Conservation (phyloP, 1,140 invertebrate species). For the Megathymus violae region DNA sequence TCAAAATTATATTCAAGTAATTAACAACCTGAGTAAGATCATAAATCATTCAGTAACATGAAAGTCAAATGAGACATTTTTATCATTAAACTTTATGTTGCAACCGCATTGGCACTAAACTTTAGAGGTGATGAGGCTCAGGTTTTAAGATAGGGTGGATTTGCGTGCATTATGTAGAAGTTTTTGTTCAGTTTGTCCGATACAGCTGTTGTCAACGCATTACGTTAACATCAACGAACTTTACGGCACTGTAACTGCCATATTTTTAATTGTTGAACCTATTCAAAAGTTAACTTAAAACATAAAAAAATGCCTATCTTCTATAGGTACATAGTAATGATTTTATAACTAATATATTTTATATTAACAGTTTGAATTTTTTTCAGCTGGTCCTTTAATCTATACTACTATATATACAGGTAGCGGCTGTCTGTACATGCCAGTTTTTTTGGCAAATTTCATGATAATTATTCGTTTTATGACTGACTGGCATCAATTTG, state of each 20-base stretch:
- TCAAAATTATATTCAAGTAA: too few relatives aligned
- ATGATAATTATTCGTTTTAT: too few relatives aligned
- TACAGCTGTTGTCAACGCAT: slow-evolving; percentile 32
- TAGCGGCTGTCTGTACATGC: too few relatives aligned
- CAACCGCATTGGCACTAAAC: slow-evolving; percentile 21
- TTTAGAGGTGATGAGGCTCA: slow-evolving; percentile 15
- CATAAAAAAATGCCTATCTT: too few relatives aligned
- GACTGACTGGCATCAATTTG: too few relatives aligned
- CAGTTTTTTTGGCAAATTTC: too few relatives aligned
- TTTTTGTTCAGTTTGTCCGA: slow-evolving; percentile 21
- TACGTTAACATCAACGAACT: slow-evolving; percentile 38
- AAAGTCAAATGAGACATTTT: slow-evolving; percentile 13
- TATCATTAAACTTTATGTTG: slow-evolving; percentile 19
- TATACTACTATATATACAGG: too few relatives aligned
- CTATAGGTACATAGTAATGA: too few relatives aligned
- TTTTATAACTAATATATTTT: too few relatives aligned
- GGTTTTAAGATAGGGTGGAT: slow-evolving; percentile 25
- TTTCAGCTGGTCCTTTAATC: too few relatives aligned
- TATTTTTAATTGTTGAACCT: slow-evolving; percentile 4
- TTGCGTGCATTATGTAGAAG: slow-evolving; percentile 31
- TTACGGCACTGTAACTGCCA: slow-evolving; percentile 33
- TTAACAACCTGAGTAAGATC: not conserved
- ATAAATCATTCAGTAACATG: too few relatives aligned
- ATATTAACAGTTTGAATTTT: too few relatives aligned
- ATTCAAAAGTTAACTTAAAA: not conserved